Percentiles rank a stretch among this genome's conserved stretches.
phyloP scores from a whole-genome alignment of 1,140 invertebrate species.

The Ganaspis sp. region DNA sequence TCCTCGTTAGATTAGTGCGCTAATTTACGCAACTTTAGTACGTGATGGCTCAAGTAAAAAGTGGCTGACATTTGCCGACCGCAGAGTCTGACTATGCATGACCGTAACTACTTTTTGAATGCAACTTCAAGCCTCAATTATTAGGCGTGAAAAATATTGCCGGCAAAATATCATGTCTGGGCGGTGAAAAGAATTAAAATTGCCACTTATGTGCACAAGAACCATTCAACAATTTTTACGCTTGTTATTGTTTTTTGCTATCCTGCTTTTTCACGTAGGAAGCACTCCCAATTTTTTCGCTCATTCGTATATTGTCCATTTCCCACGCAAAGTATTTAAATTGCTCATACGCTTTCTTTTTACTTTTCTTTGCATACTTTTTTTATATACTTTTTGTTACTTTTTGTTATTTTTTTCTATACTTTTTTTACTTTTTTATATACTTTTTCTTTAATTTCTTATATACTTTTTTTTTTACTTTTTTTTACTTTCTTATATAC shows the following conservation, averaged over 20 bases:
- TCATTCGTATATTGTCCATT: not conserved
- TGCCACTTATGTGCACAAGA: not conserved
- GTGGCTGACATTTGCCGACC: slow-evolving; percentile 21
- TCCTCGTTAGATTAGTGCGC: not conserved
- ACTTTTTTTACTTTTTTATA: too few relatives aligned
- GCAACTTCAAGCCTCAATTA: slow-evolving; percentile 6
- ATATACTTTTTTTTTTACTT: too few relatives aligned
- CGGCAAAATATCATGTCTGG: slow-evolving; percentile 17
- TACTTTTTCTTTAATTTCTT: too few relatives aligned
- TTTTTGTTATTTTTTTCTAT: too few relatives aligned
- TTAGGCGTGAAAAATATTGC: slow-evolving; percentile 21
- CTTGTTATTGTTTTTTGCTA: not conserved
- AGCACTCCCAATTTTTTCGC: not conserved
- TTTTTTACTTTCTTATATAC: too few relatives aligned
- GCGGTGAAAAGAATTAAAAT: slow-evolving; percentile 11
- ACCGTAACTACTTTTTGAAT: slow-evolving; percentile 24
- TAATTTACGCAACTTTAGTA: slow-evolving; percentile 15
- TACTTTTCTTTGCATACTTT: too few relatives aligned
- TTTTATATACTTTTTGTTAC: too few relatives aligned
- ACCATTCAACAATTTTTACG: slow-evolving; percentile 4
- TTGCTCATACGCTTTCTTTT: too few relatives aligned
- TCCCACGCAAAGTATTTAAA: not conserved
- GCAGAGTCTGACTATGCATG: not conserved
- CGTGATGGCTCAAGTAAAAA: slow-evolving; percentile 7
- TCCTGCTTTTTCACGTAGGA: not conserved